Evolutionary conservation across 2,888 invertebrate genomes (phyloP).

Genomic region (Asteroscopus sphinx): DNA sequence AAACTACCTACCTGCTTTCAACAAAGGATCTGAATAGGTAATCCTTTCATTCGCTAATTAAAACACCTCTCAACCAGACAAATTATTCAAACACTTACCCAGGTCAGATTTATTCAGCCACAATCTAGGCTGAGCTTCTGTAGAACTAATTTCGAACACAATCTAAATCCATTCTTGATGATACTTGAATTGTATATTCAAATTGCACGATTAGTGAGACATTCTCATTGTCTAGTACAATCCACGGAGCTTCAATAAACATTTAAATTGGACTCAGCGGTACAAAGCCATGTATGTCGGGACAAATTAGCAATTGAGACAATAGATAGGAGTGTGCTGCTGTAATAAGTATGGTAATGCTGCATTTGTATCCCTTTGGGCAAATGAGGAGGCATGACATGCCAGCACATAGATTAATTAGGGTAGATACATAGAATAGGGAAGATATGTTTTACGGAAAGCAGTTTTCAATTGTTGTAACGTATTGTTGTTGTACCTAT

Average conservation of each 20-base stretch:
- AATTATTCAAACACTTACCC: slow-evolving; percentile 45
- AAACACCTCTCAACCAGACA: slow-evolving; percentile 35
- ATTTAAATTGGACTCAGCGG: slow-evolving; percentile 52
- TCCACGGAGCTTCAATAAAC: slow-evolving; percentile 54
- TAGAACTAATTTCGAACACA: slow-evolving; percentile 35
- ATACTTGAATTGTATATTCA: slow-evolving; percentile 53
- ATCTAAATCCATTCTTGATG: slow-evolving; percentile 44
- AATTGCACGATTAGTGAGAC: slow-evolving; percentile 58
- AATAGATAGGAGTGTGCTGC: slow-evolving; percentile 25
- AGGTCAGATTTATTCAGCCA: slow-evolving; percentile 24
- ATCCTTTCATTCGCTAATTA: slow-evolving; percentile 43
- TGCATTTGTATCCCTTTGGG: slow-evolving; percentile 22
- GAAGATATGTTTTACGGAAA: too few species aligned
- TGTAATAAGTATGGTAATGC: slow-evolving; percentile 42
- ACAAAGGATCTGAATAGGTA: slow-evolving; percentile 42
- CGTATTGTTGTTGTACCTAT: too few species aligned
- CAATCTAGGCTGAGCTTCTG: slow-evolving; percentile 16
- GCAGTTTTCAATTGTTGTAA: too few species aligned
- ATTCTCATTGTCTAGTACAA: slow-evolving; percentile 47
- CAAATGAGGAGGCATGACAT: slow-evolving; percentile 5
- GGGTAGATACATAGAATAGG: too few species aligned
- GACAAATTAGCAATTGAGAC: slow-evolving; percentile 53
- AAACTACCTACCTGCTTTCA: background rate
- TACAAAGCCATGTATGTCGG: slow-evolving; percentile 51
- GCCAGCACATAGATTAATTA: too few species aligned